Percentiles rank a stretch among this genome's conserved stretches.
Conservation (phyloP, 2,113 vertebrate species). For the Circaetus cinerascens region DNA sequence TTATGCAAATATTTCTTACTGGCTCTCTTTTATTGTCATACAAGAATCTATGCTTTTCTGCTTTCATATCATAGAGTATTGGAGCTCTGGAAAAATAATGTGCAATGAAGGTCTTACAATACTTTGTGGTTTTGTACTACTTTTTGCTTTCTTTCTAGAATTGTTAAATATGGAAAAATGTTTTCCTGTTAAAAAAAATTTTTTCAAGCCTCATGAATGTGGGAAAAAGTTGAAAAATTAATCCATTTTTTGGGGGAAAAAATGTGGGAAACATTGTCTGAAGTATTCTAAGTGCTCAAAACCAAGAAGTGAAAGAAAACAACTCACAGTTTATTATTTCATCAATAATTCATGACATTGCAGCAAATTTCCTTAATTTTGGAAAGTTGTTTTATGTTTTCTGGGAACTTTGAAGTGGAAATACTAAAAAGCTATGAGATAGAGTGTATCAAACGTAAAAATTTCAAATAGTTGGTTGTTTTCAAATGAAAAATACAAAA, state of each 20-base stretch:
- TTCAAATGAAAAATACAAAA: not conserved
- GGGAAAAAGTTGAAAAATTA: not conserved
- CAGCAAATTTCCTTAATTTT: not conserved
- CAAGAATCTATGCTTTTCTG: not conserved
- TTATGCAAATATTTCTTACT: not conserved
- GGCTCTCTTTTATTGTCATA: not conserved
- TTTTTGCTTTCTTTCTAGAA: not conserved
- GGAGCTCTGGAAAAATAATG: not conserved
- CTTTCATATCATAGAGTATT: not conserved
- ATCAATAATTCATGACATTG: not conserved
- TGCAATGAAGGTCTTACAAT: not conserved
- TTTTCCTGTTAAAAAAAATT: not conserved
- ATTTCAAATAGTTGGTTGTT: not conserved
- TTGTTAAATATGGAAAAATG: not conserved
- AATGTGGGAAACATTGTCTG: not conserved
- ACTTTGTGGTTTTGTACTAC: not conserved
- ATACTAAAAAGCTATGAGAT: not conserved
- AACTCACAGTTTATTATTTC: not conserved
- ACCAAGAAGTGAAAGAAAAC: not conserved
- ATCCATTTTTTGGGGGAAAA: accelerated
- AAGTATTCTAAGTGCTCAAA: not conserved
- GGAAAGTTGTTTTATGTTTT: not conserved
- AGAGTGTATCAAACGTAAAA: not conserved
- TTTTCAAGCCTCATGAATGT: not conserved
- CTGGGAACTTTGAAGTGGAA: not conserved